A percentile compares a stretch with the other conserved stretches of the same genome.
Conservation (phyloP, 2,888 invertebrate genomes). For the Coelinius sp. region DNA sequence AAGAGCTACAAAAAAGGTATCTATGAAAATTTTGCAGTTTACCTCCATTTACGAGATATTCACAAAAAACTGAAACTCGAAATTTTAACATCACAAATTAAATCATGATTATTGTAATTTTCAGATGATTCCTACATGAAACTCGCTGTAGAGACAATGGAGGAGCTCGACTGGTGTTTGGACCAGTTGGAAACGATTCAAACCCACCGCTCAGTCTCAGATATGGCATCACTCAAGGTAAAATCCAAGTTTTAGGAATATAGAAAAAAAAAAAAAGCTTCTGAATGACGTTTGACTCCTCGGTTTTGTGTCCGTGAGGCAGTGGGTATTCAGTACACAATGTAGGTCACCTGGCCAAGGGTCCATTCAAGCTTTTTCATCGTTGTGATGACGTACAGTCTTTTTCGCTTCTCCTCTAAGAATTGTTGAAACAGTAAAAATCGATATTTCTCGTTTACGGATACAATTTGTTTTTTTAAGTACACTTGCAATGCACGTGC, state of each 20-base stretch:
- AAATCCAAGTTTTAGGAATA: conserved; percentile 46
- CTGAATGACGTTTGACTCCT: conserved; percentile 23
- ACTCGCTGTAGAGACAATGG: conserved; percentile 95
- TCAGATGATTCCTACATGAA: conserved; percentile 93
- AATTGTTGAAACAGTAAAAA: background rate
- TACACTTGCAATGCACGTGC: background rate
- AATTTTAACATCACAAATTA: background rate
- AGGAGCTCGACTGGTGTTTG: conserved; percentile 99
- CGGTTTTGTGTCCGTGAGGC: conserved; percentile 28
- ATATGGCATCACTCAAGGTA: conserved; percentile 99
- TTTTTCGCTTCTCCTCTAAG: background rate
- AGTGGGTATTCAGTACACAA: conserved; percentile 13
- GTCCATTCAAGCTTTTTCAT: conserved; percentile 33
- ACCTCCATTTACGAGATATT: conserved; percentile 49
- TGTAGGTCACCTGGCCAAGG: conserved; percentile 41
- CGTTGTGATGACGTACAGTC: conserved; percentile 8
- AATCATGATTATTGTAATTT: conserved; percentile 61
- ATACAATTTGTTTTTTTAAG: no score
- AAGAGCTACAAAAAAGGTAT: background rate
- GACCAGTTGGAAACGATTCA: conserved; percentile 99
- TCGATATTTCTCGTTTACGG: no score
- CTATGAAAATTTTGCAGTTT: background rate
- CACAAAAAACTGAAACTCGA: background rate
- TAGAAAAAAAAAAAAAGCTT: conserved; percentile 1
- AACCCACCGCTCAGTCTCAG: conserved; percentile 98